Evolutionary conservation across 2,888 invertebrate species (phyloP).

Genomic region (Thymelicus sylvestris): DNA sequence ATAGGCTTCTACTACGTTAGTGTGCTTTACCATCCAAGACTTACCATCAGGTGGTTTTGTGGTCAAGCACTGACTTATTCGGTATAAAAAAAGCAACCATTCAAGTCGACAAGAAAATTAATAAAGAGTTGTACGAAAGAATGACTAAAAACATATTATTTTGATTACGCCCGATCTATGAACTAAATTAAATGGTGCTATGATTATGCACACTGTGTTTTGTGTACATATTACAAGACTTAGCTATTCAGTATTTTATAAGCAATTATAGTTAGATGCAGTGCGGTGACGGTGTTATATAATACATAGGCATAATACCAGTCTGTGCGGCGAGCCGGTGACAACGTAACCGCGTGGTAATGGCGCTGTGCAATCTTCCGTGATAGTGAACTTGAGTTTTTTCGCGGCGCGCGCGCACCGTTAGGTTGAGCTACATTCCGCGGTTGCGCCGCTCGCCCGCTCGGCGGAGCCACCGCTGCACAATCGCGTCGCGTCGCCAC

Average conservation of each 20-base stretch:
- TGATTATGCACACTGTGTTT: no score
- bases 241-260: conserved; percentile 17
- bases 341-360: conserved; percentile 78
- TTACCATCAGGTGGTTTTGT: no score
- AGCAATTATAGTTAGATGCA: conserved; percentile 22
- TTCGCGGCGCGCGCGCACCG: conserved; percentile 76
- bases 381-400: conserved; percentile 84
- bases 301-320: conserved; percentile 53
- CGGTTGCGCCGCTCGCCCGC: conserved; percentile 66
- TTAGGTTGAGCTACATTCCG: conserved; percentile 82
- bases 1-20: no score
- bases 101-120: no score
- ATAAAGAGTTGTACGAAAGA: no score
- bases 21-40: no score
- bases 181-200: no score
- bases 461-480: conserved; percentile 60
- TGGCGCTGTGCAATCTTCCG: conserved; percentile 79
- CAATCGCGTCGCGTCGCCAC: conserved; percentile 20
- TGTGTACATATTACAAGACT: no score
- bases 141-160: no score
- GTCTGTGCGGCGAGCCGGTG: conserved; percentile 51
- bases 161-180: no score
- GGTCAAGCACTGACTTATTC: no score
- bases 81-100: no score
- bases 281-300: conserved; percentile 46